Percentiles rank a stretch among this genome's conserved stretches.
Evolutionary conservation across 1,140 invertebrate species (phyloP).

Genomic region (Neotoxoptera formosana): DNA sequence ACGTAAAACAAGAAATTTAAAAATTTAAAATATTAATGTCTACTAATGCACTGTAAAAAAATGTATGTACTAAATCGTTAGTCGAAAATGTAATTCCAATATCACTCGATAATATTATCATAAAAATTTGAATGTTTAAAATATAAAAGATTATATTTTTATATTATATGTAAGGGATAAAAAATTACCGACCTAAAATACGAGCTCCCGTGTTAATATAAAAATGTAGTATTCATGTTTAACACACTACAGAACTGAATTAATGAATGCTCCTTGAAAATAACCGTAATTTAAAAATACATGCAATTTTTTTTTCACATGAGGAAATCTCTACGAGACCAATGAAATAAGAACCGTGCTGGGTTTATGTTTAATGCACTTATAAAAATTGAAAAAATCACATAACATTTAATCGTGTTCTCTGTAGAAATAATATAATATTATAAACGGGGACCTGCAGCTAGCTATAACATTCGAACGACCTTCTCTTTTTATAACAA

Average conservation of each 20-base stretch:
- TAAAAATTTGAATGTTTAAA: background rate
- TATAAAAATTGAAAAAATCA: conserved; percentile 33
- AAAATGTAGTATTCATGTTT: background rate
- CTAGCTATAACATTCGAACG: background rate
- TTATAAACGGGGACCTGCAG: background rate
- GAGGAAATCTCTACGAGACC: background rate
- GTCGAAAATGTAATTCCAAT: background rate
- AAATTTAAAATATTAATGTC: background rate
- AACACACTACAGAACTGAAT: conserved; percentile 9
- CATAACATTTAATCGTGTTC: conserved; percentile 23
- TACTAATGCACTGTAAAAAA: background rate
- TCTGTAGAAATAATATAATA: conserved; percentile 16
- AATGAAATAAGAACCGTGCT: background rate
- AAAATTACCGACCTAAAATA: background rate
- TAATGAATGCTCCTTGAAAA: conserved; percentile 7
- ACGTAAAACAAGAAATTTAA: background rate
- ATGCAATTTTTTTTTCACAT: background rate
- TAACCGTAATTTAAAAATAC: conserved; percentile 18
- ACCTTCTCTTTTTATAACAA: conserved; percentile 23
- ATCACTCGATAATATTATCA: background rate
- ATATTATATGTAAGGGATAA: background rate
- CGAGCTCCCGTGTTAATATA: background rate
- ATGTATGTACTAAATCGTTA: background rate
- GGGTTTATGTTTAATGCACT: conserved; percentile 8
- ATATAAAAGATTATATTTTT: background rate